These are phyloP conservation scores for Julus scandinavius DNA, from an alignment of 2,888 invertebrate genomes.

Conservation along the genomic window DNA sequence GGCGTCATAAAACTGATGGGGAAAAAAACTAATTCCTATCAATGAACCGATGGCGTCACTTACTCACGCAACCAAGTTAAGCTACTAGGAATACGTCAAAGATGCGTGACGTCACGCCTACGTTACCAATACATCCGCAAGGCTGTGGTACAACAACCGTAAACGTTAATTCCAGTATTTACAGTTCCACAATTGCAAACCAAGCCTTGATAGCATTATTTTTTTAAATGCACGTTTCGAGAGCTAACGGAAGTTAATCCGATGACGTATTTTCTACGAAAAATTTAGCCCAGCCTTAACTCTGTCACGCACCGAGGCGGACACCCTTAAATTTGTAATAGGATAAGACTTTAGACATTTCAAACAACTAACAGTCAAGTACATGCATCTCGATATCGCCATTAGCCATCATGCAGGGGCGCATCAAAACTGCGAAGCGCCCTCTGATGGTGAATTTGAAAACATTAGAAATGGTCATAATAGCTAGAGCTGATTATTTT, in stretches of 20 bases:
- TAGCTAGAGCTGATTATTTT: too few relatives aligned
- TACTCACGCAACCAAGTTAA: not conserved
- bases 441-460: too few relatives aligned
- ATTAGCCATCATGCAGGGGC: too few relatives aligned
- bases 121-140: not conserved
- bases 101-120: not conserved
- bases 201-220: too few relatives aligned
- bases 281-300: not conserved
- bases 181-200: too few relatives aligned
- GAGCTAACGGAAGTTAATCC: not conserved
- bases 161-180: too few relatives aligned
- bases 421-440: too few relatives aligned
- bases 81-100: too few relatives aligned
- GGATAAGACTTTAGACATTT: not conserved
- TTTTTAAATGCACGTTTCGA: too few relatives aligned
- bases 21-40: not conserved
- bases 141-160: not conserved
- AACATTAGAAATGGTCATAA: too few relatives aligned
- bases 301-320: not conserved
- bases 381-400: too few relatives aligned
- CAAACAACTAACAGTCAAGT: too few relatives aligned
- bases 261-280: not conserved
- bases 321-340: not conserved
- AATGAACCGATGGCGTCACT: conserved; percentile 2
- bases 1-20: not conserved